Evolutionary conservation across 2,888 invertebrate genomes (phyloP), one percentile per base, ranked within the genome.

Genomic region (Pristionchus exspectatus): DNA sequence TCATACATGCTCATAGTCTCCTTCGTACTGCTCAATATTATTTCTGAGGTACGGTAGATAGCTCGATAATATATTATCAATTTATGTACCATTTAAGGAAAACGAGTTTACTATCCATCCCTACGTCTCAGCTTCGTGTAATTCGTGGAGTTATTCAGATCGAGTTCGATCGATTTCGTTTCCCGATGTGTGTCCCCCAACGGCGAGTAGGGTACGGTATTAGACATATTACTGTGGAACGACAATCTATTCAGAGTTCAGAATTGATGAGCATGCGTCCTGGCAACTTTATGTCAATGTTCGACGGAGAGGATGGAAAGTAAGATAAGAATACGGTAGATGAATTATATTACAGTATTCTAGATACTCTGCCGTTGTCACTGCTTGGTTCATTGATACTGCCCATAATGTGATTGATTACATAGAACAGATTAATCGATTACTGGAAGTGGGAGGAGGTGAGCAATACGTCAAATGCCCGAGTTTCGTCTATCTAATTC

Each of bases 331-430:
- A 21, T 54, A 84, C 56, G 14, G 33, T 56, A 18, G 18, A 56
- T 27, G 10, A 18, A 84, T 7, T 50, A 18, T 9, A 77, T 44
- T 77, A 50, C 38, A 1, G 38, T 77, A 77, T 44, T 66, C n/a
- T 21, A 88, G 88, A 59, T 88, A 81, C 44, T 33, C 88, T 66
- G 98, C 98, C 95, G 97, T 99, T 0, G 97, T 98, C 0, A 98
- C 98, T 0, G 98, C 98, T 93, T 99, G 99, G 96, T 99, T 99
- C 95, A 97, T 99, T 90, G 99, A 99, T 96, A 99, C 99, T 94
- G 98, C 98, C 0, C 97, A 97, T 90, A 99, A 99, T 95, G 97
- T 99, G 30, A 97, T 98, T 7, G 97, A 97, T 94, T 99, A 98
- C 95, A 97, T 99, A 59, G 98, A 88, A 54, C 77, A 81, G 24